Percentiles rank a stretch among this genome's conserved stretches.
These are phyloP conservation scores for Antitype chi DNA, from an alignment of 2,888 invertebrate genomes.

Conservation along the genomic window DNA sequence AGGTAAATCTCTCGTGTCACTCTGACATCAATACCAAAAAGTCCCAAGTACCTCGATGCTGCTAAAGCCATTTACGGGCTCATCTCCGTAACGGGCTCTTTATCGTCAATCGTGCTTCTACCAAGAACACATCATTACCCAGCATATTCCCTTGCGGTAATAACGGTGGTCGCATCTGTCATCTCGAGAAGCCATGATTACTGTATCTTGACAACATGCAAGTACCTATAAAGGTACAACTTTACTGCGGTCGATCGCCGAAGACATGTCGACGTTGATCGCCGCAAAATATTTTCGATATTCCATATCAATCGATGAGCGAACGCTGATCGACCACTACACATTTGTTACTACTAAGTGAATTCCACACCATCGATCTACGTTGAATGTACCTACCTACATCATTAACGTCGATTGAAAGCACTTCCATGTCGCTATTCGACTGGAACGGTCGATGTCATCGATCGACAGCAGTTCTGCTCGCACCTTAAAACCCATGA, in stretches of 20 bases:
- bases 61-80: slow-evolving; percentile 29
- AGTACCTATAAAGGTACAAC: slow-evolving; percentile 26
- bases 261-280: background rate
- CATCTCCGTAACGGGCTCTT: slow-evolving; percentile 51
- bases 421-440: no score
- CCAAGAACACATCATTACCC: slow-evolving; percentile 59
- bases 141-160: slow-evolving; percentile 54
- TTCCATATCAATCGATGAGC: background rate
- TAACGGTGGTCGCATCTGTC: slow-evolving; percentile 52
- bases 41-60: background rate
- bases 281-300: background rate
- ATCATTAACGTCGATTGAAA: background rate
- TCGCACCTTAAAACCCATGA: background rate
- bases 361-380: background rate
- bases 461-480: background rate
- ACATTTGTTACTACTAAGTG: background rate
- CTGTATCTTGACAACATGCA: slow-evolving; percentile 29
- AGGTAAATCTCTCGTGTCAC: background rate
- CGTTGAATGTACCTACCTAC: background rate
- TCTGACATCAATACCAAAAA: background rate
- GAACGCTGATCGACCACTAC: background rate
- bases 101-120: slow-evolving; percentile 53
- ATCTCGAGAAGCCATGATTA: slow-evolving; percentile 36
- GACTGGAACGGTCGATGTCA: background rate
- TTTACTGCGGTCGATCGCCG: background rate